Base-by-base conservation (phyloP, 2,113 vertebrate genomes). In the Pituophis catenifer region DNA sequence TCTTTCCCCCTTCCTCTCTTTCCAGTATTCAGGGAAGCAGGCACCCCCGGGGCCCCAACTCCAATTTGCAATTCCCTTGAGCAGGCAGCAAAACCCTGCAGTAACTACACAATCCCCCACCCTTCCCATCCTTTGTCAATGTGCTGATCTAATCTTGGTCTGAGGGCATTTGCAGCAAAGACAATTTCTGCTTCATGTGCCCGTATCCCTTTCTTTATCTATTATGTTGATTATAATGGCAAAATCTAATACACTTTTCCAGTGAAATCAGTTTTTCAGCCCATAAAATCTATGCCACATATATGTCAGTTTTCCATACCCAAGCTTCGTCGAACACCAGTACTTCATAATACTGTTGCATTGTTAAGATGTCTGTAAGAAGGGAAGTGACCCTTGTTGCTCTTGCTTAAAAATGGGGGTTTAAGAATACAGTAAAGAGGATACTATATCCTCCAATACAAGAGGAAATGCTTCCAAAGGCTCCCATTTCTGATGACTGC, bases 321-420 rank as follows among this genome's bases (percentile, higher is more conserved):
- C 90, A 90, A 96, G 90, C 94, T 93, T 89, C 29, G 48, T 93
- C 96, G 94, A 95, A 91, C 96, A 94, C 93, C 94, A 94, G 89
- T 59, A 89, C 38, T 44, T 44, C 88, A 38, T 23, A 91, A 6
- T 94, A 96, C 55, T 58, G 95, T 93, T 95, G 96, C 48, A 90
- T 4, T 50, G 57, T 81, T 95, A 93, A 90, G 94, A 91, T 62
- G 0, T 0, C 15, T 93, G 92, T 91, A 96, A 91, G 89, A 89
- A 91, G 94, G 65, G 95, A 86, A 70, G 0, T 1, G 1, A 94
- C 57, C 93, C 5, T 0, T 0, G 54, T 52, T 88, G 13, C 88
- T 89, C 87, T 0, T 13, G 81, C 58, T 57, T 21, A 62, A 26
- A 26, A 90, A 86, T 70, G 44, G 11, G 24, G 70, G 10, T 90